Conservation (phyloP, 2,797 vertebrate genomes). For the Myioborus miniatus region DNA sequence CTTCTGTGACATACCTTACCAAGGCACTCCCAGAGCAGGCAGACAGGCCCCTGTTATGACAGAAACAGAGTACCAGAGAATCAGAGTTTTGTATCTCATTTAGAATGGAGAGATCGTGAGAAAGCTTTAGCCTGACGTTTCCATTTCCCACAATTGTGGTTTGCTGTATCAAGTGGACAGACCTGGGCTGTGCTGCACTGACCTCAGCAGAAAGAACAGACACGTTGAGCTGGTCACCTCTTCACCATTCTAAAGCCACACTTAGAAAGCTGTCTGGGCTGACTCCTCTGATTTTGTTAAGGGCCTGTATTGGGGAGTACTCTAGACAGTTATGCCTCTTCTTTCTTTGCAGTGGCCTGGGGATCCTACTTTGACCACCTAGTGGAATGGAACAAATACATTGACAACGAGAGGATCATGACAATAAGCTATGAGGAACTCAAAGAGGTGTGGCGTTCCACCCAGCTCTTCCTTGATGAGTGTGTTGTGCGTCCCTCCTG, state of each 20-base stretch:
- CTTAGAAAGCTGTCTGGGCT: neutral
- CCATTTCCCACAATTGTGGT: neutral
- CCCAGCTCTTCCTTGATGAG: neutral
- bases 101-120: neutral
- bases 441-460: constrained; percentile 72
- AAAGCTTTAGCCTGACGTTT: neutral
- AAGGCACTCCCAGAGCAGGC: neutral
- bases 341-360: constrained; percentile 71
- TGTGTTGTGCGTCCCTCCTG: neutral
- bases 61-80: neutral
- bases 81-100: neutral
- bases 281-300: neutral
- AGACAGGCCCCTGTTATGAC: neutral
- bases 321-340: neutral
- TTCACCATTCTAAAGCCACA: neutral
- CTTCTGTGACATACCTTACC: neutral
- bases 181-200: neutral
- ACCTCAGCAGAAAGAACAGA: neutral
- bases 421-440: constrained; percentile 79
- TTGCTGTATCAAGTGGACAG: neutral
- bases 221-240: neutral
- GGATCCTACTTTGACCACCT: constrained; percentile 80
- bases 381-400: constrained; percentile 78
- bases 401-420: constrained; percentile 74
- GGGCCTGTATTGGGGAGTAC: neutral